Evolutionary conservation across 2,888 invertebrate genomes (phyloP).

Genomic region (Hyles lineata): DNA sequence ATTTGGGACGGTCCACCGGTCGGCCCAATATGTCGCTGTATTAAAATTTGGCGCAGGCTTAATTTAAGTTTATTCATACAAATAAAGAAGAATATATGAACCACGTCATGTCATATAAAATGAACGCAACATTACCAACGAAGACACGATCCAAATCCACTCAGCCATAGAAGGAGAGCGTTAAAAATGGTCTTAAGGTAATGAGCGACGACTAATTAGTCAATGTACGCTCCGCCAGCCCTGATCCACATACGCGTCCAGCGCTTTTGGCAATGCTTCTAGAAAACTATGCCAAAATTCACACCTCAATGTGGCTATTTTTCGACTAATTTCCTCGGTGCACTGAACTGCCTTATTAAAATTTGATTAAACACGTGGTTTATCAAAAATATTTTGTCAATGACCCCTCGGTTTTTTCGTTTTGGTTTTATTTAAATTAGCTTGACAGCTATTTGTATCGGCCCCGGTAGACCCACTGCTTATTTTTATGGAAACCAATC

Average conservation of each 20-base stretch:
- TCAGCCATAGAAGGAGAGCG: constrained; percentile 10
- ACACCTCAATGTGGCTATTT: constrained; percentile 49
- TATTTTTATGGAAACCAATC: no score
- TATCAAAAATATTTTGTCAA: constrained; percentile 35
- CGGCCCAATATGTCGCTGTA: no score
- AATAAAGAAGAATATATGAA: neutral
- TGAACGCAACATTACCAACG: neutral
- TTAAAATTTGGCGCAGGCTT: no score
- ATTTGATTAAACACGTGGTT: constrained; percentile 51
- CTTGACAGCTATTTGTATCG: no score
- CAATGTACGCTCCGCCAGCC: neutral
- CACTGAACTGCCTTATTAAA: constrained; percentile 56
- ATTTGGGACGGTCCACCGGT: no score
- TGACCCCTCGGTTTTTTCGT: neutral
- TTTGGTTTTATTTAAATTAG: neutral
- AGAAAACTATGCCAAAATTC: constrained; percentile 59
- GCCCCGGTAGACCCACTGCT: no score
- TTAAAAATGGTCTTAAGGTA: constrained; percentile 20
- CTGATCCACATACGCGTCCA: constrained; percentile 31
- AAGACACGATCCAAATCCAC: constrained; percentile 1
- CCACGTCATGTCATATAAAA: no score
- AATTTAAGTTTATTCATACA: no score
- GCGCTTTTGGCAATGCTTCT: constrained; percentile 55
- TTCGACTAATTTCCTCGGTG: constrained; percentile 42
- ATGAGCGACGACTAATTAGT: constrained; percentile 17